Evolutionary conservation across 1,140 invertebrate species (phyloP).

Genomic region (Drosophila micromelanica): DNA sequence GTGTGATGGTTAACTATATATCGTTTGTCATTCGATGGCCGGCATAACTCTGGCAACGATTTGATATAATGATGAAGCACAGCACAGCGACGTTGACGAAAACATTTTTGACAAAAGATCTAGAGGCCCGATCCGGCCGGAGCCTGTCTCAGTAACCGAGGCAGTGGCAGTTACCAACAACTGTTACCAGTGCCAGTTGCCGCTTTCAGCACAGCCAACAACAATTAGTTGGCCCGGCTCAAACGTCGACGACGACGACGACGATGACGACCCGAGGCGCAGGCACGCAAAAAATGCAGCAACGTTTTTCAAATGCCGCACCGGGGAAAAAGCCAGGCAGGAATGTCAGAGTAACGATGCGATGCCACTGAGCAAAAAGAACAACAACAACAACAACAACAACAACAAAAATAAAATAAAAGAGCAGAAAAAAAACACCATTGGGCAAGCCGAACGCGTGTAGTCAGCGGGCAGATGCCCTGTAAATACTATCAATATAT

Average conservation of each 20-base stretch:
- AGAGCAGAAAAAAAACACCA: not conserved
- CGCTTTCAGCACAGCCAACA: constrained; percentile 36
- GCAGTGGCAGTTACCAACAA: not conserved
- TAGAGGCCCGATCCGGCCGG: not conserved
- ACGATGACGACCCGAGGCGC: constrained; percentile 33
- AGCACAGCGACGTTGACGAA: constrained; percentile 39
- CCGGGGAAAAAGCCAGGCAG: constrained; percentile 34
- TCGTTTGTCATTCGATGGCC: constrained; percentile 48
- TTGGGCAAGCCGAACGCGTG: not conserved
- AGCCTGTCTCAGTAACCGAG: not conserved
- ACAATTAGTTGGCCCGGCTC: constrained; percentile 61
- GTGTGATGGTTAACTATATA: constrained; percentile 29
- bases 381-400: too few species aligned
- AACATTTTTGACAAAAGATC: constrained; percentile 44
- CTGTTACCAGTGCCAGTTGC: constrained; percentile 8
- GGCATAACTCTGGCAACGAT: constrained; percentile 36
- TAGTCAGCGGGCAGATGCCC: constrained; percentile 2
- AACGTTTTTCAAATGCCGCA: constrained; percentile 77
- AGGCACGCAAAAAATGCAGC: constrained; percentile 75
- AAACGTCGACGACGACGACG: not conserved
- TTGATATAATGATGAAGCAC: constrained; percentile 46
- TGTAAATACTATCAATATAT: not conserved
- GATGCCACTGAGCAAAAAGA: constrained; percentile 22
- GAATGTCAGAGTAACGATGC: constrained; percentile 53
- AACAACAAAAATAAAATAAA: not conserved